phyloP scores from a whole-genome alignment of 2,888 invertebrate species.

The Nipponacmea schrenckii region DNA sequence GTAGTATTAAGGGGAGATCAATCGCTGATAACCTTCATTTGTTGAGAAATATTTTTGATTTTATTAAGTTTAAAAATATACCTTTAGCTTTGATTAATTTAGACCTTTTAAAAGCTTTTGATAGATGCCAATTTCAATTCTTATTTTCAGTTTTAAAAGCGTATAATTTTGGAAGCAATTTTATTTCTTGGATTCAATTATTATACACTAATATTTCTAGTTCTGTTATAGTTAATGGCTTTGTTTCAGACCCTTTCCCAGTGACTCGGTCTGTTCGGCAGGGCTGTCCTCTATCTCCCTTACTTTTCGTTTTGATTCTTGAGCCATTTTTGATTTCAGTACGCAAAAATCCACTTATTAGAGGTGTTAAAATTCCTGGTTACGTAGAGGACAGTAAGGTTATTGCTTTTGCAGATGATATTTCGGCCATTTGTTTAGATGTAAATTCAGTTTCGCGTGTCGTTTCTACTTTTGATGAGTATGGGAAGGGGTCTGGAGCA shows the following conservation, averaged over 20 bases:
- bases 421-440: no score
- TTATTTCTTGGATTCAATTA: constrained; percentile 10
- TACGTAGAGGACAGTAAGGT: no score
- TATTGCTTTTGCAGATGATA: no score
- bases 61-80: constrained; percentile 34
- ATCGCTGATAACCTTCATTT: constrained; percentile 41
- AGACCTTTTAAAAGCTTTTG: neutral
- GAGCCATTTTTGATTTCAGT: no score
- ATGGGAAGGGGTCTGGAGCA: no score
- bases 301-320: constrained; percentile 7
- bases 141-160: constrained; percentile 2
- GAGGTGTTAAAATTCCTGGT: no score
- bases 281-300: neutral
- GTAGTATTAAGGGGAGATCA: constrained; percentile 33
- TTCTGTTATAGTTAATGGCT: neutral
- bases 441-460: no score
- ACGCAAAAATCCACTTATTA: no score
- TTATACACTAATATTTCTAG: neutral
- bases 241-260: neutral
- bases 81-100: constrained; percentile 33
- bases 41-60: constrained; percentile 33
- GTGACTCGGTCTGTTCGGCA: constrained; percentile 2
- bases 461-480: no score
- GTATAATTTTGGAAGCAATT: constrained; percentile 13
- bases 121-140: neutral